phyloP scores from a whole-genome alignment of 2,888 invertebrate genomes.

The Troides aeacus region DNA sequence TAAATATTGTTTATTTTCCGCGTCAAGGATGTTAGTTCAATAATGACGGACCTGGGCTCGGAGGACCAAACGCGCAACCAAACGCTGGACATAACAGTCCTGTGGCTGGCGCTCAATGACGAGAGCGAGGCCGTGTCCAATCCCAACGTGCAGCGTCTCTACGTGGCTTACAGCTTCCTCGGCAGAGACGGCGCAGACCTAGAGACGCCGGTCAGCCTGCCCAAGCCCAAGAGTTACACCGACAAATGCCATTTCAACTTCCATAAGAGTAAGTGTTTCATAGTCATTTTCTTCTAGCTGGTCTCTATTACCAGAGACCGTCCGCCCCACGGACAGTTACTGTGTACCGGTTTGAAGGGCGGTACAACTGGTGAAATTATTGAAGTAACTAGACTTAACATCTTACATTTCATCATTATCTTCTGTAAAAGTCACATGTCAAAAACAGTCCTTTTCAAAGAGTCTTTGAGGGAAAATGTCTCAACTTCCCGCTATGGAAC shows the following conservation, averaged over 20 bases:
- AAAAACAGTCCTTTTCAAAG: no score
- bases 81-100: slow-evolving; percentile 49
- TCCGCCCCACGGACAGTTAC: no score
- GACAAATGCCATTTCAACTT: slow-evolving; percentile 60
- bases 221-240: slow-evolving; percentile 53
- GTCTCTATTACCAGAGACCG: no score
- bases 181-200: slow-evolving; percentile 54
- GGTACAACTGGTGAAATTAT: no score
- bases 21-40: not conserved
- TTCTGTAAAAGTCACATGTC: no score
- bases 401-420: no score
- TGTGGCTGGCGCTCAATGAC: slow-evolving; percentile 61
- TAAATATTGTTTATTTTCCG: not conserved
- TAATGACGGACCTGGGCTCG: slow-evolving; percentile 4
- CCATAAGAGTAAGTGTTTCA: slow-evolving; percentile 46
- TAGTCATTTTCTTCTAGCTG: no score
- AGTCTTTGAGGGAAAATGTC: no score
- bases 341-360: no score
- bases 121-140: slow-evolving; percentile 55
- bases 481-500: no score
- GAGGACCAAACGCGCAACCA: slow-evolving; percentile 29
- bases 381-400: no score
- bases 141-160: slow-evolving; percentile 46
- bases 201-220: slow-evolving; percentile 56
- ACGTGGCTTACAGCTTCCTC: slow-evolving; percentile 55